These are phyloP conservation scores for Drosophila borealis DNA, from an alignment of 2,888 invertebrate genomes.

Conservation along the genomic window DNA sequence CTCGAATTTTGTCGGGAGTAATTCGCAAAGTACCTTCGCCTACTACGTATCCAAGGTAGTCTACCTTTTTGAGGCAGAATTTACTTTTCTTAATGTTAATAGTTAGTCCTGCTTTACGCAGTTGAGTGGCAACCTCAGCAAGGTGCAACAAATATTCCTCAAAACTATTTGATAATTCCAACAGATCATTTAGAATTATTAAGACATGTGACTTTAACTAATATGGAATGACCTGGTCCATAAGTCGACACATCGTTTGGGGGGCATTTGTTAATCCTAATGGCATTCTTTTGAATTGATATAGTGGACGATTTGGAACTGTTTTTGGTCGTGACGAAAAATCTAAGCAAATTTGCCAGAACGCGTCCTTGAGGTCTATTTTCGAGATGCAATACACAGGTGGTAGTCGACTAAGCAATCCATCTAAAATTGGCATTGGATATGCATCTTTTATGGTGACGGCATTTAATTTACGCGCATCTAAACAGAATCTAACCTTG, in stretches of 20 bases:
- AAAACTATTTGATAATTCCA: too few relatives aligned
- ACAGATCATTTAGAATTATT: not conserved
- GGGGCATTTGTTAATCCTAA: not conserved
- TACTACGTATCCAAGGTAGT: not conserved
- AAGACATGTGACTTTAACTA: conserved; percentile 1
- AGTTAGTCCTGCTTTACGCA: not conserved
- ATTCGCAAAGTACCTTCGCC: too few relatives aligned
- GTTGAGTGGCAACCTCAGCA: too few relatives aligned
- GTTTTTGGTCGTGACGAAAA: not conserved
- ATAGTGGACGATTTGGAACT: too few relatives aligned
- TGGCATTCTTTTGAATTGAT: not conserved
- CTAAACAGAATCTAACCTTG: conserved; percentile 13
- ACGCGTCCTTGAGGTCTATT: too few relatives aligned
- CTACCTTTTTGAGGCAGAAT: conserved; percentile 1
- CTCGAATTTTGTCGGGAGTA: conserved; percentile 1
- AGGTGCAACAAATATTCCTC: too few relatives aligned
- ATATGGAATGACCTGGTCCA: conserved; percentile 10
- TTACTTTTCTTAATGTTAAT: conserved; percentile 10
- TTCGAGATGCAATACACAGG: not conserved
- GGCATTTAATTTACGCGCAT: not conserved
- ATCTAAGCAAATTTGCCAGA: not conserved
- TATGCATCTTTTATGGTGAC: conserved; percentile 9
- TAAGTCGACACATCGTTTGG: conserved; percentile 2
- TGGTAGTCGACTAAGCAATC: not conserved
- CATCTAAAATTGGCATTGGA: conserved; percentile 4